Evolutionary conservation across 2,113 vertebrate species (phyloP).

Genomic region (Mesembrinibis cayennensis): DNA sequence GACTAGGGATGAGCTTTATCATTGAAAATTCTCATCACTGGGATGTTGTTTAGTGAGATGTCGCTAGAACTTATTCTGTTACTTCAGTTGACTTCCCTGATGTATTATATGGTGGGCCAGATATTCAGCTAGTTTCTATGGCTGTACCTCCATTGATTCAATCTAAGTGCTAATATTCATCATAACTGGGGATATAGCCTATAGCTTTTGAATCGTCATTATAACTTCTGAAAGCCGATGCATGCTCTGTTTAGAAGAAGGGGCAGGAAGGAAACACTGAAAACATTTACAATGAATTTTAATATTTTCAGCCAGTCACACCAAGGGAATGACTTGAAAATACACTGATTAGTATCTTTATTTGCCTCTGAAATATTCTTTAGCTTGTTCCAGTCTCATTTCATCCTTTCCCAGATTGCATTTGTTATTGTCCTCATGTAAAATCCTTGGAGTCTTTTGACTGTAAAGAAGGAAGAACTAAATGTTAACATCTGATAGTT

Average conservation of each 20-base stretch:
- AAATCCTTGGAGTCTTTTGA: neutral
- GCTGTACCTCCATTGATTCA: neutral
- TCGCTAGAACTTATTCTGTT: neutral
- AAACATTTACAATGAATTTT: neutral
- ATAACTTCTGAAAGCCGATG: neutral
- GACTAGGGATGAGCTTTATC: neutral
- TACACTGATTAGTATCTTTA: neutral
- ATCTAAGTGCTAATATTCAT: neutral
- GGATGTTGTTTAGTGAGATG: neutral
- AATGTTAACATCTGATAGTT: neutral
- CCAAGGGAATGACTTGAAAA: neutral
- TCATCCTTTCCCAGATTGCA: slow-evolving; percentile 5
- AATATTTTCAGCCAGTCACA: neutral
- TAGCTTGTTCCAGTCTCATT: neutral
- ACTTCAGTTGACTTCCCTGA: neutral
- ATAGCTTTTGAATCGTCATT: neutral
- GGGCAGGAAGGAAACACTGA: neutral
- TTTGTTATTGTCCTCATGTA: neutral
- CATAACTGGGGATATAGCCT: neutral
- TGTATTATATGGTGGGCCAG: neutral
- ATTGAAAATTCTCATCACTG: neutral
- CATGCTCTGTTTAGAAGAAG: slow-evolving; percentile 16
- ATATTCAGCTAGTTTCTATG: neutral
- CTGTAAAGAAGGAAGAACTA: neutral
- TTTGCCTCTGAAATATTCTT: neutral